Evolutionary conservation across 2,113 vertebrate genomes (phyloP).

Genomic region (Casuarius casuarius): DNA sequence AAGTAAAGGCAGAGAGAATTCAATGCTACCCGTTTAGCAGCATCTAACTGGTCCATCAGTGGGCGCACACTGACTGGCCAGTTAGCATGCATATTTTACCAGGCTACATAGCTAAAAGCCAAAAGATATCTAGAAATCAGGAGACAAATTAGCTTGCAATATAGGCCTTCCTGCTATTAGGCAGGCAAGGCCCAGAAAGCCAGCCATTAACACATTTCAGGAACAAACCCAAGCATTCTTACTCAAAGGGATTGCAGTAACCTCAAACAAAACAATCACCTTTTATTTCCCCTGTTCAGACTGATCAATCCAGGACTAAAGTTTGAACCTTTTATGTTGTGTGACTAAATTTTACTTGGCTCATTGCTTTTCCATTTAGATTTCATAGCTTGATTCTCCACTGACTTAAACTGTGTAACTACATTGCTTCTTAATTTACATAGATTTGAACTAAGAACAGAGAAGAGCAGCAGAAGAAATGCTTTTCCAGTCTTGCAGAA

Average conservation of each 20-base stretch:
- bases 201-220: not conserved
- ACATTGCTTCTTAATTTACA: not conserved
- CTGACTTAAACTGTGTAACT: not conserved
- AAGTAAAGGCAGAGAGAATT: not conserved
- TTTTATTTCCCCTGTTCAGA: not conserved
- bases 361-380: constrained; percentile 1
- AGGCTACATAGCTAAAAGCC: not conserved
- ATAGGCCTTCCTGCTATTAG: not conserved
- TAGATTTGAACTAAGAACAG: not conserved
- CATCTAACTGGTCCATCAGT: not conserved
- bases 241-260: not conserved
- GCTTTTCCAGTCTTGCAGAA: not conserved
- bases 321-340: not conserved
- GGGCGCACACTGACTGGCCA: not conserved
- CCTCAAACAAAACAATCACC: not conserved
- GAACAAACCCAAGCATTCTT: not conserved
- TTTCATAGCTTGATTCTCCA: constrained; percentile 6
- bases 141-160: not conserved
- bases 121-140: not conserved
- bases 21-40: accelerated
- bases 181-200: not conserved
- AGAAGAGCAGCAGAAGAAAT: not conserved
- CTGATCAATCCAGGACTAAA: not conserved
- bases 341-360: not conserved
- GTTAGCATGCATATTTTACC: not conserved